Evolutionary conservation across 37 sponge, comb jelly and placozoan species (phyloP).

Genomic region (Geodia barretti): DNA sequence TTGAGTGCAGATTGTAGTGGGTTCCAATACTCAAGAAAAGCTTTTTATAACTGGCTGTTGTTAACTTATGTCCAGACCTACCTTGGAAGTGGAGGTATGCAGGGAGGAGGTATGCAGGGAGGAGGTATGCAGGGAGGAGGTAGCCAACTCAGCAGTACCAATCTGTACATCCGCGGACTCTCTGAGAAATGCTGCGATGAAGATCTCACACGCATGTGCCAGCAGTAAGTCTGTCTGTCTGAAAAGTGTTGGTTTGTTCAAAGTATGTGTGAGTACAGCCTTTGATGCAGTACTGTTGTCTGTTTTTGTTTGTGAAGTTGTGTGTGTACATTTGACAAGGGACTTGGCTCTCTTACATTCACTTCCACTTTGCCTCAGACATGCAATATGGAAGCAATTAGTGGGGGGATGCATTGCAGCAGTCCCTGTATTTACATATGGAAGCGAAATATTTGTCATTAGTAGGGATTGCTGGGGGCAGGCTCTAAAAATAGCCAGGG

Average conservation of each 20-base stretch:
- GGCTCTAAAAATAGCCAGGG: neutral
- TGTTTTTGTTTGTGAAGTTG: no score
- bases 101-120: neutral
- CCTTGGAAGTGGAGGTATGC: neutral
- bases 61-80: neutral
- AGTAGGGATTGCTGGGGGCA: neutral
- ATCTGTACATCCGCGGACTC: slow-evolving; percentile 94
- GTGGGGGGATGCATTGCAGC: neutral
- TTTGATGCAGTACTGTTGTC: no score
- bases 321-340: no score
- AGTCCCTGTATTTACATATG: neutral
- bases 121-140: neutral
- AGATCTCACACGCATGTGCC: slow-evolving; percentile 84
- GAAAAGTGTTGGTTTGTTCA: no score
- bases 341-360: no score
- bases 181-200: slow-evolving; percentile 82
- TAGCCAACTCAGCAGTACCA: slow-evolving; percentile 82
- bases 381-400: neutral
- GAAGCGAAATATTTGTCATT: neutral
- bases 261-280: no score
- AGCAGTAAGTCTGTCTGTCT: slow-evolving; percentile 56
- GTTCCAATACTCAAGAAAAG: no score
- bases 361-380: no score
- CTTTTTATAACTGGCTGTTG: no score
- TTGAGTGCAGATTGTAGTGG: no score